Base-by-base conservation (phyloP, 2,888 invertebrate species). In the Agrochola litura region DNA sequence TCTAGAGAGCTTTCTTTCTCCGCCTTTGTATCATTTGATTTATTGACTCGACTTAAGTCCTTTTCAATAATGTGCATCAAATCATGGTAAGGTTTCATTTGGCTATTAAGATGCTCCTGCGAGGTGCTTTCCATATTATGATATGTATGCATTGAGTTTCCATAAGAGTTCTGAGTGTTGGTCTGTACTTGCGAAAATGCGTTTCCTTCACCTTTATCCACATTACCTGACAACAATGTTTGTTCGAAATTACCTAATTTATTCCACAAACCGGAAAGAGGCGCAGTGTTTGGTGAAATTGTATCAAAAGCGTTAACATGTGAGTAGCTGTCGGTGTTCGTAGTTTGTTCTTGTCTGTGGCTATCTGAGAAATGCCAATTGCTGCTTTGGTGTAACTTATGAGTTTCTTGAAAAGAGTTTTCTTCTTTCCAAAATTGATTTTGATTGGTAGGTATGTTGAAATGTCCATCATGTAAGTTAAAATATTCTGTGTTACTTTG, bases 211-310 rank as follows among this genome's bases (percentile, higher is more conserved):
- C n/a, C 58, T 41, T 83, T 77, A 67, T 83, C 77, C 16, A 19
- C 56, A 25, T 77, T 83, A 61, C 10, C 19, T 16, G 72, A 19
- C 52, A 6, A 37, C 19, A 52, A 49, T 68, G 77, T 73, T 66
- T 90, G 87, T 73, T 91, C 89, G 41, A 90, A 87, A 52, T 82
- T 83, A 72, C 86, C 87, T 41, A 92, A 77, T 85, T 91, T 89
- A 77, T 86, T 72, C 92, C 92, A 92, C 49, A 92, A 79, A 74
- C 81, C 86, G n/a, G 72, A 79, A 79, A 92, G 74, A 37, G 86
- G 78, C 12, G 82, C 79, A 43, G 81, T 65, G 63, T 72, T 73
- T 66, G 81, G 49, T 74, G 75, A 52, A 78, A 43, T 78, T 12
- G 25, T 49, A 54, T 77, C 65, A 70, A 76, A 76, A 54, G 65